Base-by-base conservation (phyloP, 2,888 invertebrate species). In the Boloria euphrosyne region DNA sequence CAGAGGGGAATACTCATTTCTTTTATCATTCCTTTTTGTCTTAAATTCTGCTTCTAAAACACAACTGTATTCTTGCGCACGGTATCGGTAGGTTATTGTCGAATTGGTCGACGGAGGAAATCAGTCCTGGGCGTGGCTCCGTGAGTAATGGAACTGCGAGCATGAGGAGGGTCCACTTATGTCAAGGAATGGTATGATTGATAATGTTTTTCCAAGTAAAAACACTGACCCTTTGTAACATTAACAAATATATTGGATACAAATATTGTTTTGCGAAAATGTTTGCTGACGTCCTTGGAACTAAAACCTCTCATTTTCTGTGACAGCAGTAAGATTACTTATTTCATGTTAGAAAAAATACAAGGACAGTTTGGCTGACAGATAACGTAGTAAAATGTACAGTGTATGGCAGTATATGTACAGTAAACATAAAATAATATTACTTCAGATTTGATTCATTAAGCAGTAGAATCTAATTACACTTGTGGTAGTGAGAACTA, bases 131-230 rank as follows among this genome's bases (percentile, higher is more conserved):
- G 90, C 86, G 90, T 82, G 86, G 87, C 81, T 77, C 80, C 75
- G 78, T 91, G 90, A 92, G 85, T 92, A 92, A 91, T 92, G 91
- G 90, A 85, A 86, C 81, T 87, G 83, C 78, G 86, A 86, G 87
- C 78, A 84, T 86, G 88, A 89, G 86, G 87, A 91, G 90, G 91
- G 92, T 90, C 88, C 90, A 89, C 90, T 91, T 90, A 89, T 90
- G 90, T 90, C 90, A 85, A 81, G 82, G 82, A 85, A 87, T 85
- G 80, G 81, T 88, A 90, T 92, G 92, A 91, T 92, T 90, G 90
- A 92, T 91, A 89, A 88, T 87, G 82, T 79, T 81, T 79, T 79
- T 78, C 79, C 74, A 77, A 80, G 83, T 86, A 90, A 89, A 90
- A 90, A 90, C 87, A 87, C 79, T 77, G 79, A 77, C 80, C 82